These are phyloP conservation scores for Corynorhinus townsendii DNA, from an alignment of 2,113 vertebrate species.

Conservation along the genomic window DNA sequence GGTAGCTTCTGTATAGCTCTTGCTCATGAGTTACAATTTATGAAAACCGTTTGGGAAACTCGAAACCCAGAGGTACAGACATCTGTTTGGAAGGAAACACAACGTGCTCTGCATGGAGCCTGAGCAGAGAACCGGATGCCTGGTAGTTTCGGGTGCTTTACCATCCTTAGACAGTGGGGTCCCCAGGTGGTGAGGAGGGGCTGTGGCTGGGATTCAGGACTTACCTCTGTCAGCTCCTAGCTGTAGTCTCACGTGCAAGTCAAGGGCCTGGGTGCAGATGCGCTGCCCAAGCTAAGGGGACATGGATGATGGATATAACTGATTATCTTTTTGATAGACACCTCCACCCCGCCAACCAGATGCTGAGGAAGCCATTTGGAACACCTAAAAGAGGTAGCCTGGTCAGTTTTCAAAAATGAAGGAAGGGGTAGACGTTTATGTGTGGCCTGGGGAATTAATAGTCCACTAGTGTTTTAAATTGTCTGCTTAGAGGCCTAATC, in stretches of 20 bases:
- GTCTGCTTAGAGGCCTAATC: not conserved
- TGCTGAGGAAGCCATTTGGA: not conserved
- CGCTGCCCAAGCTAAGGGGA: not conserved
- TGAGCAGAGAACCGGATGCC: not conserved
- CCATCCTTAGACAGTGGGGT: not conserved
- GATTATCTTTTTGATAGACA: not conserved
- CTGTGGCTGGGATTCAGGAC: not conserved
- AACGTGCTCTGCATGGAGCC: not conserved
- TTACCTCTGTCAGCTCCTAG: not conserved
- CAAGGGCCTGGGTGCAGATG: rapidly evolving
- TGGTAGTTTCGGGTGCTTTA: not conserved
- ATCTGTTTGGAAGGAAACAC: not conserved
- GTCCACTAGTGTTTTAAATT: not conserved
- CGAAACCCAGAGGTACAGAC: not conserved
- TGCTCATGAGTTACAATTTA: not conserved
- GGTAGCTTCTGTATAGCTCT: not conserved
- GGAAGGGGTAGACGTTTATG: not conserved
- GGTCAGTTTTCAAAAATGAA: not conserved
- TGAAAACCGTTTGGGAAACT: slow-evolving; percentile 21
- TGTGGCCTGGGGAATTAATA: not conserved
- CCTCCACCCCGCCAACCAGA: not conserved
- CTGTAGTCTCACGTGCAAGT: not conserved
- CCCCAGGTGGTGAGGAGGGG: rapidly evolving
- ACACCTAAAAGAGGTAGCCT: not conserved
- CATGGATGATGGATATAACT: not conserved